Percentiles rank a stretch among this genome's conserved stretches.
These are phyloP conservation scores for Sebastes diploproa DNA, from an alignment of 2,797 vertebrate species.

Conservation along the genomic window DNA sequence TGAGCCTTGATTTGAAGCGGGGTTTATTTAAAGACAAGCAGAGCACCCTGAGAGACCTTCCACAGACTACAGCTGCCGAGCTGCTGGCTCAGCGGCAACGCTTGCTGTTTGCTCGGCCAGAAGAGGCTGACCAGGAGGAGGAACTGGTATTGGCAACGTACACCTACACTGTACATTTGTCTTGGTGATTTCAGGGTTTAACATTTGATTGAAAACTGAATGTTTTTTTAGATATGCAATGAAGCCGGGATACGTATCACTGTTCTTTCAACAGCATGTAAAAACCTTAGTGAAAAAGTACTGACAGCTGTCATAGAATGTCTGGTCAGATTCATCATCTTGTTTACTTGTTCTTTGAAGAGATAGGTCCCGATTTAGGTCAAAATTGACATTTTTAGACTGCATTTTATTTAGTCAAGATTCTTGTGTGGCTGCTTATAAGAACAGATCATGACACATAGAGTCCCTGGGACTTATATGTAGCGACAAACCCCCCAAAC, in stretches of 20 bases:
- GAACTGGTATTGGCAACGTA: conserved; percentile 56
- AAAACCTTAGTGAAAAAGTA: neutral
- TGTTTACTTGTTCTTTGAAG: neutral
- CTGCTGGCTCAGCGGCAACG: conserved; percentile 84
- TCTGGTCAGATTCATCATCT: neutral
- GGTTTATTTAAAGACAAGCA: conserved; percentile 78
- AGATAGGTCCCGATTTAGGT: neutral
- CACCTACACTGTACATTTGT: conserved; percentile 55
- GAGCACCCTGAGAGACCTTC: conserved; percentile 82
- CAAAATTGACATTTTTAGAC: neutral
- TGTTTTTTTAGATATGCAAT: neutral
- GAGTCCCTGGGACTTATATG: neutral
- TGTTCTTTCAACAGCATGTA: neutral
- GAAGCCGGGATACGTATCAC: neutral
- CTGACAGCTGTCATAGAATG: neutral
- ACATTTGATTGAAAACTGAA: conserved; percentile 24
- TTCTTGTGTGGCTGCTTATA: neutral
- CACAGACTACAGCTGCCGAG: conserved; percentile 68
- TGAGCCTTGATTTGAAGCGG: conserved; percentile 89
- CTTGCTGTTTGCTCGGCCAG: conserved; percentile 78
- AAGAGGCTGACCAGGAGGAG: conserved; percentile 70
- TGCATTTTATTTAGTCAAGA: neutral
- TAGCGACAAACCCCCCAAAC: neutral
- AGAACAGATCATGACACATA: neutral
- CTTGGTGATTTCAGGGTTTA: neutral